These are phyloP conservation scores for Muscidifurax raptorellus DNA, from an alignment of 1,140 invertebrate genomes.

Conservation along the genomic window DNA sequence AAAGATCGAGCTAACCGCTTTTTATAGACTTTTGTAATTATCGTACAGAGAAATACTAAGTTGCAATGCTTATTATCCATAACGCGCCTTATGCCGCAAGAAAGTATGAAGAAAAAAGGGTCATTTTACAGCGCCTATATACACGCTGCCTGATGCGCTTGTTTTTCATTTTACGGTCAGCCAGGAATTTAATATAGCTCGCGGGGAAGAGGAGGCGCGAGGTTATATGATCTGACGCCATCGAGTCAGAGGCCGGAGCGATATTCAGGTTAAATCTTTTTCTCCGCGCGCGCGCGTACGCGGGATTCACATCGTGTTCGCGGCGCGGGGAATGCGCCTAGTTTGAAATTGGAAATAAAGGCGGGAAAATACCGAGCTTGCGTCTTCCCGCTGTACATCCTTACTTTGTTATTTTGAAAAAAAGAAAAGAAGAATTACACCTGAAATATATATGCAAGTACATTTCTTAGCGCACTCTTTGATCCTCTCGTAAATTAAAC, in stretches of 20 bases:
- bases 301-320: neutral
- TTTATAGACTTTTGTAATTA: no score
- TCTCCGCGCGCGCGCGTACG: neutral
- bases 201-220: slow-evolving; percentile 53
- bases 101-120: slow-evolving; percentile 12
- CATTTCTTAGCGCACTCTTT: slow-evolving; percentile 1
- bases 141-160: neutral
- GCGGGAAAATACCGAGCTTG: neutral
- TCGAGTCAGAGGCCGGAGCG: slow-evolving; percentile 38
- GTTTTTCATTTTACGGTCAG: slow-evolving; percentile 55
- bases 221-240: slow-evolving; percentile 37
- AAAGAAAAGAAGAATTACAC: neutral
- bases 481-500: slow-evolving; percentile 9
- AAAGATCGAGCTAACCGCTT: no score
- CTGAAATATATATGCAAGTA: neutral
- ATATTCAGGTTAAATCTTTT: slow-evolving; percentile 39
- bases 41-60: no score
- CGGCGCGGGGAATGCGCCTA: neutral
- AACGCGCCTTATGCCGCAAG: neutral
- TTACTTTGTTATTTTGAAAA: neutral
- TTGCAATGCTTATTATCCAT: neutral
- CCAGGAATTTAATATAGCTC: slow-evolving; percentile 59
- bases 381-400: neutral
- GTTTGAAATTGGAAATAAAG: neutral
- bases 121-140: slow-evolving; percentile 28